Evolutionary conservation across 2,797 vertebrate genomes (phyloP), one percentile per base, ranked within the genome.

Genomic region (Apodemus agrarius): DNA sequence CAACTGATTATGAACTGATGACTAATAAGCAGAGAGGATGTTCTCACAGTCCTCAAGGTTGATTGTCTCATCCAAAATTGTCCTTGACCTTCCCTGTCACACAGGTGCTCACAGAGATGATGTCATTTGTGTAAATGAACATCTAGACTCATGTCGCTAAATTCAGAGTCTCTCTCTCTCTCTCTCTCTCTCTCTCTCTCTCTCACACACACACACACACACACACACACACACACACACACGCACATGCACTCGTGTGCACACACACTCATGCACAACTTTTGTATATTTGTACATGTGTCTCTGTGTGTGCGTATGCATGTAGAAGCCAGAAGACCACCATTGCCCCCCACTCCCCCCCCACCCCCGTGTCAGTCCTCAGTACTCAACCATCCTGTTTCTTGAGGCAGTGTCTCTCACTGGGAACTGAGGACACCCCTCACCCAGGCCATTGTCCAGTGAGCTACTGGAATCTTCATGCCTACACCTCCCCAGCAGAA

Each of bases 181-280:
- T 13, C 34, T 5, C 13, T 13, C 17, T 16, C 0, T 6, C 31
- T 2, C 2, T 9, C 26, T 1, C 21, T n/a, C 40, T 12, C 4
- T 54, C 22, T 1, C 22, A 4, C 10, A 3, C 31, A 52, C 11
- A n/a, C 34, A 57, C 11, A 14, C 10, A 59, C 57, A 59, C 19
- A 59, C 5, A 59, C 59, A 5, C 43, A 49, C 19, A 54, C 49
- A 79, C 59, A 63, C 21, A 61, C 22, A 24, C 22, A 61, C 1
- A 24, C 24, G 6, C 59, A 63, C 24, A 11, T 0, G 22, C 22
- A 61, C n/a, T n/a, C n/a, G n/a, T n/a, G n/a, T n/a, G n/a, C n/a
- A n/a, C 22, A 57, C 61, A 63, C 26, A 63, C 3, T 12, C 13
- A 65, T 1, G 1, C 17, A n/a, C 17, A n/a, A 10, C 69, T 72